Evolutionary conservation across 2,888 invertebrate species (phyloP), one percentile per base, ranked within the genome.

Genomic region (Idaea biselata): DNA sequence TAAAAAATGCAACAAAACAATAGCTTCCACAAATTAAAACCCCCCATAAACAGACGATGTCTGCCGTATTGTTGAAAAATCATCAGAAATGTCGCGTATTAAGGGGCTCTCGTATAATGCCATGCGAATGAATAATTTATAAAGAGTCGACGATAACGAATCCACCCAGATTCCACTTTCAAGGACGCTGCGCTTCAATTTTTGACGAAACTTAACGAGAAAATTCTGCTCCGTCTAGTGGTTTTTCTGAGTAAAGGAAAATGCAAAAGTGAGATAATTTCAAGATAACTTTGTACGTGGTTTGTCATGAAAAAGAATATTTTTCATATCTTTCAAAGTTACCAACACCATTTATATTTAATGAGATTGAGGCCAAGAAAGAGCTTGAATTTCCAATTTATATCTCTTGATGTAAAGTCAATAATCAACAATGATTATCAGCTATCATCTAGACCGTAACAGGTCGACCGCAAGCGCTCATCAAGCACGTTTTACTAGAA

Each of bases 41-140:
- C 11, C 44, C 7, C 7, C 44, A 7, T 44, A 44, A 44, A 44
- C 44, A 44, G 44, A 44, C 44, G 44, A n/a, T 55, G 55, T 56
- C 11, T 56, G 56, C 17, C 18, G 56, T 56, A 56, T 56, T 56
- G 17, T 18, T 55, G 59, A 63, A 61, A 31, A 53, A 60, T 56
- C 63, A 55, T 61, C 63, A 62, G 65, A 63, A 69, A 62, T 62
- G 65, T 62, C 68, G 68, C 67, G 66, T 66, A 66, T 63, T 66
- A 67, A 63, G 64, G 56, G 14, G 60, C 60, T 60, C 59, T 59
- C 72, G 71, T 73, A 73, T 73, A 75, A 72, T 73, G 68, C 68
- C 69, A 67, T 70, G 63, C 59, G 58, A 63, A 75, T 83, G 79
- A 83, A 88, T 87, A 71, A 88, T 88, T 83, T 84, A 88, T 79